Base-by-base conservation (phyloP, 2,888 invertebrate genomes). In the Tetragonisca angustula region DNA sequence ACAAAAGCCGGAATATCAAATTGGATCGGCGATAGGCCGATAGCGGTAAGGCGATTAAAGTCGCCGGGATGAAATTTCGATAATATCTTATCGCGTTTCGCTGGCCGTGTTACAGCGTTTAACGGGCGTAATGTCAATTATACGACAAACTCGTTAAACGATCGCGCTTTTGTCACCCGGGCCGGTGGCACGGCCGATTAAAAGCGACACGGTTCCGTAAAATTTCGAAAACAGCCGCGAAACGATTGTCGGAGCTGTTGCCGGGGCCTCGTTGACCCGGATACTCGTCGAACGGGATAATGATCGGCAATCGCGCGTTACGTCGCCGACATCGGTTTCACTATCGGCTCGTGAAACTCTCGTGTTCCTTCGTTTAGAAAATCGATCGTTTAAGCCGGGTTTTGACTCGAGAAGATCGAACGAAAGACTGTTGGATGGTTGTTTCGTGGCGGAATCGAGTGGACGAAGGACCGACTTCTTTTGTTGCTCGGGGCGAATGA, bases 21-120 rank as follows among this genome's bases (percentile, higher is more conserved):
- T 62, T 32, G 68, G 67, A 74, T 36, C 36, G 70, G 17, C 62
- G 68, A 59, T 65, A 24, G 54, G 49, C 21, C 62, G 68, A 54
- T 56, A 43, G 61, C 54, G 54, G 36, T 68, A 52, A 72, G 50
- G 75, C 79, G 84, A 84, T 79, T 79, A 76, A 68, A 27, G 49
- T 32, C 19, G 15, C 65, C 43, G 0, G 43, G 61, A 77, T 83
- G 64, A 74, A 84, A 78, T 84, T 84, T 83, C 78, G 70, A 74
- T 83, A 83, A 83, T 82, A 70, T 83, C 83, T 77, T 83, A 74
- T 73, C 83, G 77, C 36, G 61, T 65, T 24, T 67, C 52, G 36
- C 15, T 21, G 70, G 52, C 61, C 50, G 83, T 9, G 43, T 77
- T 76, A 77, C 62, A 59, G 1, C 62, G 72, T 73, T 79, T 64